Conservation (phyloP, 2,888 invertebrate species). For the Eristalinus sepulchralis region DNA sequence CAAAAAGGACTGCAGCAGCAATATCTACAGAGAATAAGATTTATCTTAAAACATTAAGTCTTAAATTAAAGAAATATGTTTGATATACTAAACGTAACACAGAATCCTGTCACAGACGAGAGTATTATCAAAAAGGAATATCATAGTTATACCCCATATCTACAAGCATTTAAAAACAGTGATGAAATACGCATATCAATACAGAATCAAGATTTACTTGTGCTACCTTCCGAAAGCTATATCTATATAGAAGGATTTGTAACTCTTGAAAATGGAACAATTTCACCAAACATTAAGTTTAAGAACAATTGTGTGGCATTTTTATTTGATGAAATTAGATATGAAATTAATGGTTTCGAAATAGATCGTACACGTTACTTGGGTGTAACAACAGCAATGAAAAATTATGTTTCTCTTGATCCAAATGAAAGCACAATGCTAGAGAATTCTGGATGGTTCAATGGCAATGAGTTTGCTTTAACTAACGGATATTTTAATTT, state of each 20-base stretch:
- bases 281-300: conserved; percentile 27
- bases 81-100: conserved; percentile 68
- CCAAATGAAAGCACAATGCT: conserved; percentile 50
- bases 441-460: conserved; percentile 69
- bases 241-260: background rate
- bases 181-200: conserved; percentile 60
- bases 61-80: conserved; percentile 45
- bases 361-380: background rate
- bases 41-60: conserved; percentile 50
- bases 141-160: conserved; percentile 48
- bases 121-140: conserved; percentile 45
- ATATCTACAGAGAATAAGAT: conserved; percentile 24
- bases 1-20: conserved; percentile 11
- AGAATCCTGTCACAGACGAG: conserved; percentile 31
- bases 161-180: conserved; percentile 48
- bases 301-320: conserved; percentile 42
- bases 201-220: conserved; percentile 52
- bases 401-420: conserved; percentile 76
- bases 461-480: too few relatives aligned
- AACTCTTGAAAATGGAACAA: conserved; percentile 30
- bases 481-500: conserved; percentile 30
- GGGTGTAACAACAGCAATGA: conserved; percentile 64
- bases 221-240: background rate
- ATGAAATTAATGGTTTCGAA: conserved; percentile 38
- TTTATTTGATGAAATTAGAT: conserved; percentile 37